Evolutionary conservation across 1,140 invertebrate genomes (phyloP).

Genomic region (Pissodes strobi): DNA sequence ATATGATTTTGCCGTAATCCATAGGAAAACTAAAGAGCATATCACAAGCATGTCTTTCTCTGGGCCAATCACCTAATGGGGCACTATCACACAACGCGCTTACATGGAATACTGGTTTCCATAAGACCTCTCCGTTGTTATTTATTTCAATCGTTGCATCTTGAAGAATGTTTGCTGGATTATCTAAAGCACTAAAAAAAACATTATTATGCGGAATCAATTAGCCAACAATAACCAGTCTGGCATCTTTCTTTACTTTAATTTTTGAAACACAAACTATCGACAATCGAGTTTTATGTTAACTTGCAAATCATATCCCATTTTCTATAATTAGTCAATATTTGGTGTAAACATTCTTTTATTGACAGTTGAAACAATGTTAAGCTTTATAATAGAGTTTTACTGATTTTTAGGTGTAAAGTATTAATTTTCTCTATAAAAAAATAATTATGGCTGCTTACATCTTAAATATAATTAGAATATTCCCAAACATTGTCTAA

Average conservation of each 20-base stretch:
- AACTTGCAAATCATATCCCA: too few species aligned
- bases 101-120: conserved; percentile 39
- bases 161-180: conserved; percentile 33
- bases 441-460: too few species aligned
- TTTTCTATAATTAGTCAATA: too few species aligned
- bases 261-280: background rate
- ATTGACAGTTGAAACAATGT: too few species aligned
- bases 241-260: too few species aligned
- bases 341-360: too few species aligned
- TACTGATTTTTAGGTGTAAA: too few species aligned
- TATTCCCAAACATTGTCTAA: too few species aligned
- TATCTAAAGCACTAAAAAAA: conserved; percentile 35
- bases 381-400: too few species aligned
- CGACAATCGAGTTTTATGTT: background rate
- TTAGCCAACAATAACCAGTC: background rate
- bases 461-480: too few species aligned
- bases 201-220: background rate
- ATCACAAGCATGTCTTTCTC: conserved; percentile 44
- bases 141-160: conserved; percentile 35
- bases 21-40: conserved; percentile 40
- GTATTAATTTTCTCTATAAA: too few species aligned
- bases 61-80: conserved; percentile 48
- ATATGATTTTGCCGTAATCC: conserved; percentile 24
- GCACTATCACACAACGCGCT: conserved; percentile 41
- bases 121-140: conserved; percentile 41